A percentile compares a stretch with the other conserved stretches of the same genome.
phyloP scores from a whole-genome alignment of 2,797 vertebrate genomes.

The Rhinogobio ventralis region DNA sequence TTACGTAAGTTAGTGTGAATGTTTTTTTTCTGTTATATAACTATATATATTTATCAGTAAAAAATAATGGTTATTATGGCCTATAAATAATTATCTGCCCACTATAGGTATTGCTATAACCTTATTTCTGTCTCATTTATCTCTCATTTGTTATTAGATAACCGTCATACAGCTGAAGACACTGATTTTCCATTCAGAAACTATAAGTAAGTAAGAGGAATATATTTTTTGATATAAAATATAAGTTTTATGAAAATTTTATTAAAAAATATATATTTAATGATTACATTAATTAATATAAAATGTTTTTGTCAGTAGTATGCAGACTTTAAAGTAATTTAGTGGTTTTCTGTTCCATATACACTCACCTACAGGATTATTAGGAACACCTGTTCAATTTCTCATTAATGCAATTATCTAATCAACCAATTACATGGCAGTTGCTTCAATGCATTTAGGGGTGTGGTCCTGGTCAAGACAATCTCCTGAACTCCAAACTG shows the following conservation, averaged over 20 bases:
- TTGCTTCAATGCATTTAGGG: too few relatives aligned
- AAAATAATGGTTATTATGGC: background rate
- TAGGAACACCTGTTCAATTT: too few relatives aligned
- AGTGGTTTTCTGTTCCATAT: background rate
- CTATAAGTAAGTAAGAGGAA: conserved; percentile 26
- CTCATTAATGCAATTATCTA: too few relatives aligned
- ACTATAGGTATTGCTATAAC: too few relatives aligned
- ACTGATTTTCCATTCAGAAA: background rate
- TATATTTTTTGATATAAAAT: background rate
- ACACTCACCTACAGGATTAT: too few relatives aligned
- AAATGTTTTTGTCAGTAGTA: background rate
- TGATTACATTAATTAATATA: too few relatives aligned
- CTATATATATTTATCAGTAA: background rate
- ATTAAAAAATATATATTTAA: background rate
- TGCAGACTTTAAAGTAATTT: background rate
- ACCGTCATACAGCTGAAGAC: conserved; percentile 20
- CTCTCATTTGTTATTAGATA: background rate
- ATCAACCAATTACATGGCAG: too few relatives aligned
- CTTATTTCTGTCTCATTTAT: background rate
- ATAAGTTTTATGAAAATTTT: background rate
- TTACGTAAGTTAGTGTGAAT: background rate
- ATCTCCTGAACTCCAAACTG: too few relatives aligned
- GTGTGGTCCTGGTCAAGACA: too few relatives aligned
- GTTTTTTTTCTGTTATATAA: too few relatives aligned
- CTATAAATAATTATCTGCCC: background rate